Percentiles rank a stretch among this genome's conserved stretches.
Conservation (phyloP, 2,888 invertebrate species). For the Phaonia tiefii region DNA sequence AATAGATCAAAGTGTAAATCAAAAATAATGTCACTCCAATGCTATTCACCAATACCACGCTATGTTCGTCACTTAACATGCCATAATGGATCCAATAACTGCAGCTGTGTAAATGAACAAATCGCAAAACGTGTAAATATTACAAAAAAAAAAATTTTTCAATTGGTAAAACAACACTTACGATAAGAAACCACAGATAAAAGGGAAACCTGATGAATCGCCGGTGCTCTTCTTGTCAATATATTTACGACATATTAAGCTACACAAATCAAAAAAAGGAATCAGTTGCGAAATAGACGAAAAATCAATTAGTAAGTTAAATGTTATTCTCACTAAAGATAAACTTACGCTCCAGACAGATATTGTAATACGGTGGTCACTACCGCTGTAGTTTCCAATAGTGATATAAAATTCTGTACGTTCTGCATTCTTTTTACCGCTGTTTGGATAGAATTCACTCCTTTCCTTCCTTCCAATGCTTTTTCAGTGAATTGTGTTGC, state of each 20-base stretch:
- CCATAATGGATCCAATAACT: constrained; percentile 92
- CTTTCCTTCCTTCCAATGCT: neutral
- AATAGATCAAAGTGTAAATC: constrained; percentile 86
- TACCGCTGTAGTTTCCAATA: constrained; percentile 83
- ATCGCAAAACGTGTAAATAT: neutral
- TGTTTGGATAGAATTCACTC: neutral
- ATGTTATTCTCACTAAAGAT: neutral
- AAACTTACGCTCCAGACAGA: constrained; percentile 91
- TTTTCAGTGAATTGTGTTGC: neutral
- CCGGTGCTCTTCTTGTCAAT: constrained; percentile 88
- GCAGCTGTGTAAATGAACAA: constrained; percentile 82
- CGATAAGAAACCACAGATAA: constrained; percentile 89
- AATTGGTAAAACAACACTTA: constrained; percentile 80
- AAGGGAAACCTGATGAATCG: constrained; percentile 88
- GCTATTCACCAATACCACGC: constrained; percentile 88
- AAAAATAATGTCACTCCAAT: constrained; percentile 88
- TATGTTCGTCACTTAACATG: constrained; percentile 86
- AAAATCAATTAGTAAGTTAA: constrained; percentile 3
- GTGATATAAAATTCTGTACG: constrained; percentile 70
- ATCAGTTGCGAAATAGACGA: neutral
- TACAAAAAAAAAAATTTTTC: neutral
- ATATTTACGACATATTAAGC: constrained; percentile 89
- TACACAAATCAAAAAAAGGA: constrained; percentile 73
- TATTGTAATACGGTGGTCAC: constrained; percentile 90
- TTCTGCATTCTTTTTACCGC: constrained; percentile 56